Conservation (phyloP, 2,113 vertebrate species). For the Megaceryle maxima region DNA sequence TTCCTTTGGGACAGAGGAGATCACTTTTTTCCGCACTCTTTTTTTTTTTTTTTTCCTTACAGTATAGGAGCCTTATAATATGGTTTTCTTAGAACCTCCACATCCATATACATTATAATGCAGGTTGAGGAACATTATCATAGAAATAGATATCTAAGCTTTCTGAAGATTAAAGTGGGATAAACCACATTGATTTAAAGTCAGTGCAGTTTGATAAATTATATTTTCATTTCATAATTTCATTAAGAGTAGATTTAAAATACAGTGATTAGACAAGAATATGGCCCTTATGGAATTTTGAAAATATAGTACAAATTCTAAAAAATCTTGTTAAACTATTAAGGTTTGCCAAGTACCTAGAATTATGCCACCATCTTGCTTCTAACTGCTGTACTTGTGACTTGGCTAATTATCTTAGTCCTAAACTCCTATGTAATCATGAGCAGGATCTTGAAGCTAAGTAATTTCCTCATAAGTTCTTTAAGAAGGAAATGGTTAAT, state of each 20-base stretch:
- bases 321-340: not conserved
- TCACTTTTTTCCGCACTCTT: not conserved
- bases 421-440: not conserved
- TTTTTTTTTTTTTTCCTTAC: rapidly evolving
- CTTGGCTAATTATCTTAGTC: not conserved
- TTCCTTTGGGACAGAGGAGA: not conserved
- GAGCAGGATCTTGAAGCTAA: not conserved
- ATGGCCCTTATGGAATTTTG: not conserved
- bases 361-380: not conserved
- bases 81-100: not conserved
- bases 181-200: not conserved
- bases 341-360: not conserved
- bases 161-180: not conserved
- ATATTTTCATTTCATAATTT: not conserved
- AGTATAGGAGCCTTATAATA: not conserved
- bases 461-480: not conserved
- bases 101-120: too few relatives aligned
- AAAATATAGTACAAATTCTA: not conserved
- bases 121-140: not conserved
- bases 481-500: not conserved
- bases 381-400: not conserved
- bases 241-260: not conserved
- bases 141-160: not conserved
- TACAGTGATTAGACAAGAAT: not conserved
- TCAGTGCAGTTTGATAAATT: not conserved